Percentiles rank a stretch among this genome's conserved stretches.
Evolutionary conservation across 1,140 invertebrate genomes (phyloP).

Genomic region (Choristoneura fumiferana): DNA sequence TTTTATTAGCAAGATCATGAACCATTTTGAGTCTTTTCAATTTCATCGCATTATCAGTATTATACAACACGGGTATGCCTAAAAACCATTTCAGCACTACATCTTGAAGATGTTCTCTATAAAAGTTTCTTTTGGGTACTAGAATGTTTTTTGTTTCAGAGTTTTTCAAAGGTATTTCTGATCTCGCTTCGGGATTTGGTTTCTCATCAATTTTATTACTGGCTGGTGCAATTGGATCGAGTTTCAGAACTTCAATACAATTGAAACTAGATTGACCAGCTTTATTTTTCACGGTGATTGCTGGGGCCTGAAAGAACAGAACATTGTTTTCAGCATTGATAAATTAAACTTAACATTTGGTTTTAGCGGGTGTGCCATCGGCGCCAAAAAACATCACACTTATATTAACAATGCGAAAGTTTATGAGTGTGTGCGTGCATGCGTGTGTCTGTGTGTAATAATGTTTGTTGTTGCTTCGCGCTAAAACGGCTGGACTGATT

Average conservation of each 20-base stretch:
- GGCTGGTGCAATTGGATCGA: neutral
- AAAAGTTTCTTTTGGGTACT: constrained; percentile 16
- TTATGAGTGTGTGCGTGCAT: too few relatives aligned
- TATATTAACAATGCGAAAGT: too few relatives aligned
- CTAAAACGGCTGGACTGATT: too few relatives aligned
- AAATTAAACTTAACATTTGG: too few relatives aligned
- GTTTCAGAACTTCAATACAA: neutral
- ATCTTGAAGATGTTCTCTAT: constrained; percentile 24
- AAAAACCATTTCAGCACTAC: constrained; percentile 24
- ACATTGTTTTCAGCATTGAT: too few relatives aligned
- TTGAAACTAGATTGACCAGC: too few relatives aligned
- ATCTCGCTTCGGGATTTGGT: neutral
- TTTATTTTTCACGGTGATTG: neutral
- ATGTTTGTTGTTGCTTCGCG: too few relatives aligned
- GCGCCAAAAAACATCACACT: too few relatives aligned
- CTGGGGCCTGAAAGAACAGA: too few relatives aligned
- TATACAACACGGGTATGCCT: constrained; percentile 23
- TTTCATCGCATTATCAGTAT: constrained; percentile 15
- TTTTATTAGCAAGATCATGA: constrained; percentile 21
- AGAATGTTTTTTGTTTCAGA: constrained; percentile 10
- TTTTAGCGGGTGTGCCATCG: too few relatives aligned
- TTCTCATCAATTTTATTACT: neutral
- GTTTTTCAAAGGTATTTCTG: neutral
- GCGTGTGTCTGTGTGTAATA: too few relatives aligned
- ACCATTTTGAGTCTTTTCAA: constrained; percentile 21